Base-by-base conservation (phyloP, 2,797 vertebrate genomes). In the Neosalanx taihuensis region DNA sequence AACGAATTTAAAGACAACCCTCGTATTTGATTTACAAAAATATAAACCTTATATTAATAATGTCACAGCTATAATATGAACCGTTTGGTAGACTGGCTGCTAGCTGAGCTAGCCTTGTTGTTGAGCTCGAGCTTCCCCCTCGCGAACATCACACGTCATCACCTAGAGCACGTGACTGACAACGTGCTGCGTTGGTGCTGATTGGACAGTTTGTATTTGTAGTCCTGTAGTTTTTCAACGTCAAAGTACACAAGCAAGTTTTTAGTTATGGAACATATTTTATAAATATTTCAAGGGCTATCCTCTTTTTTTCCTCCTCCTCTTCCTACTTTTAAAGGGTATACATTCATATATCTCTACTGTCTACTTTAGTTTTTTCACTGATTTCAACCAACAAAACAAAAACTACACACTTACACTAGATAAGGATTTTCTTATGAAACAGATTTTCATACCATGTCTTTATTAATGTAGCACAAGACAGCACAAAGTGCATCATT, bases 61-160 rank as follows among this genome's bases (percentile, higher is more conserved):
- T 26, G 23, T 66, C 23, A 56, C 51, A 9, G 51, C 51, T 56
- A n/a, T 56, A 56, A 56, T n/a, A 6, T 56, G 4, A 29, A 23
- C 31, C 1, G 15, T n/a, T n/a, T n/a, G 67, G 15, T 75, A 56
- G 31, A 20, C 18, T 15, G 20, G 18, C 18, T 31, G 2, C 33
- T 70, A 58, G 0, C 7, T 15, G 33, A 35, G 37, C 79, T 67
- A 46, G 41, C 41, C 41, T 26, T 26, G 23, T 26, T 26, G 23
- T 26, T 26, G 23, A 26, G 23, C 23, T 26, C 23, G 23, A 26
- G 23, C 23, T 26, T 26, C 23, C 41, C 72, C 70, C 79, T 79
- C 72, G 76, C 67, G 56, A 80, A 71, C 64, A 76, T 87, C 88
- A 90, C 87, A 91, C 91, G 91, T 91, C 79, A 91, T 87, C 91